Conservation (phyloP, 2,888 invertebrate species). For the Volucella inanis region DNA sequence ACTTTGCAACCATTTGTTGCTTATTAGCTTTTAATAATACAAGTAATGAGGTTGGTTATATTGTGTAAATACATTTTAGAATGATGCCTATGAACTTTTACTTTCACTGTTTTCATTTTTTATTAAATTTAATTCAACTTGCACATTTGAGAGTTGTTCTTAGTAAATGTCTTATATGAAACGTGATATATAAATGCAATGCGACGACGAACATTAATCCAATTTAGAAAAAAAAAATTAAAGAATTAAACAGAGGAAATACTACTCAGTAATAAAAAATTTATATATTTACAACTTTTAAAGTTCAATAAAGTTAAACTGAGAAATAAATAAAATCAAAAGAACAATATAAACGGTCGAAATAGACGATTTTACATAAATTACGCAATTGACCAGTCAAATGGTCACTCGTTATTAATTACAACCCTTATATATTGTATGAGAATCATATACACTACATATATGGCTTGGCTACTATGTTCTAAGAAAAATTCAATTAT, state of each 20-base stretch:
- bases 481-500: conserved; percentile 66
- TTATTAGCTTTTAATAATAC: conserved; percentile 32
- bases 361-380: conserved; percentile 36
- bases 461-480: conserved; percentile 73
- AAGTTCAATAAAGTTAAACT: conserved; percentile 52
- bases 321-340: conserved; percentile 14
- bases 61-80: conserved; percentile 57
- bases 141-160: conserved; percentile 25
- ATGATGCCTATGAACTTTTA: conserved; percentile 7
- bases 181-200: conserved; percentile 73
- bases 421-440: conserved; percentile 62
- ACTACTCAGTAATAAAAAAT: conserved; percentile 41
- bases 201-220: conserved; percentile 71
- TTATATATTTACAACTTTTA: conserved; percentile 71
- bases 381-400: conserved; percentile 52
- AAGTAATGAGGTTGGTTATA: conserved; percentile 30
- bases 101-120: background rate
- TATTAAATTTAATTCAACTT: conserved; percentile 22
- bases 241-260: background rate
- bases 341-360: conserved; percentile 14
- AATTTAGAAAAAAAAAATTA: conserved; percentile 21
- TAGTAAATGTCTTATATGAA: conserved; percentile 50
- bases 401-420: conserved; percentile 59
- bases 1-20: conserved; percentile 40
- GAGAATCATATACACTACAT: conserved; percentile 68